phyloP scores from a whole-genome alignment of 1,140 invertebrate genomes.

The Drosophila ironensis region DNA sequence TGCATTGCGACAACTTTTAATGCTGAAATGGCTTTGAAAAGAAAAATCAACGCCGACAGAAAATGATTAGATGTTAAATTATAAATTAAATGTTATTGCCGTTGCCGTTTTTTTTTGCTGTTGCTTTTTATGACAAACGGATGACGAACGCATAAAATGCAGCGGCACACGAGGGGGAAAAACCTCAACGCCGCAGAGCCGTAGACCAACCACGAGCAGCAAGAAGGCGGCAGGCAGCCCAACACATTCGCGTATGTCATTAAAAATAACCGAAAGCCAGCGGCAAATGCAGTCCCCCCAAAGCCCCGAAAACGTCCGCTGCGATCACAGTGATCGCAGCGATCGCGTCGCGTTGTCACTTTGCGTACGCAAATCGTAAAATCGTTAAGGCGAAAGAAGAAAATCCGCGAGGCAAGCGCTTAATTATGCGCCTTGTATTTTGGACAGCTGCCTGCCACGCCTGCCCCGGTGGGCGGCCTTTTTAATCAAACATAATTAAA shows the following conservation, averaged over 20 bases:
- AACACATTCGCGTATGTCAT: conserved; percentile 26
- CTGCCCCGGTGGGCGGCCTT: conserved; percentile 33
- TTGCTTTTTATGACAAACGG: conserved; percentile 73
- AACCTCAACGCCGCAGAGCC: conserved; percentile 15
- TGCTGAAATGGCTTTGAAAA: conserved; percentile 64
- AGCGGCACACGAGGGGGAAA: conserved; percentile 63
- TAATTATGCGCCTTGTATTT: conserved; percentile 63
- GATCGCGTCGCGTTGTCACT: conserved; percentile 72
- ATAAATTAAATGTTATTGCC: conserved; percentile 62
- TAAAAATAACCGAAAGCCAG: conserved; percentile 77
- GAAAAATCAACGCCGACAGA: conserved; percentile 41
- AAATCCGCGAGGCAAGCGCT: conserved; percentile 38
- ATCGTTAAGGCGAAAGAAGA: conserved; percentile 6
- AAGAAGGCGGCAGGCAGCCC: conserved; percentile 25
- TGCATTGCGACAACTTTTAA: conserved; percentile 53
- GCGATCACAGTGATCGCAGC: conserved; percentile 2
- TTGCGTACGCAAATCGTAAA: conserved; percentile 77
- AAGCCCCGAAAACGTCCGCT: background rate
- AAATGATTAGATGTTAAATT: conserved; percentile 79
- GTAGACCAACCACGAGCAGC: conserved; percentile 9
- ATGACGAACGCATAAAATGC: conserved; percentile 79
- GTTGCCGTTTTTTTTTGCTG: conserved; percentile 9
- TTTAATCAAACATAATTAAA: conserved; percentile 68
- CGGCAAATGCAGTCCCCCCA: conserved; percentile 32
- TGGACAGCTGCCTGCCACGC: conserved; percentile 56